Evolutionary conservation across 2,113 vertebrate species (phyloP).

Genomic region (Rallus limicola): DNA sequence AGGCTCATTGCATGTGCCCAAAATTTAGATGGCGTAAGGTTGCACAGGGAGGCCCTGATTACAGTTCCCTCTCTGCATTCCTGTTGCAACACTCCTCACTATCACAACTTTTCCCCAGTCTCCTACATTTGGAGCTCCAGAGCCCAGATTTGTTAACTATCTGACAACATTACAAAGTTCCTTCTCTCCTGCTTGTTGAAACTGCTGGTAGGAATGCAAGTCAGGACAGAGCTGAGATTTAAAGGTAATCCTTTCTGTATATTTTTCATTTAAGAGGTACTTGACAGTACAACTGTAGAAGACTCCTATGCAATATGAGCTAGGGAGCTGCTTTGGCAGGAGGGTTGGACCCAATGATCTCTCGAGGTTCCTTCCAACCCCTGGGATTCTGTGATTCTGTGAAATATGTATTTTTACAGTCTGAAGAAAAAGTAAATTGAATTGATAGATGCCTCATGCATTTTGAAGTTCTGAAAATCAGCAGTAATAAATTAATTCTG

Average conservation of each 20-base stretch:
- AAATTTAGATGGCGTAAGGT: background rate
- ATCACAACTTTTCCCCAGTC: background rate
- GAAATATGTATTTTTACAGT: background rate
- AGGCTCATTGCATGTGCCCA: background rate
- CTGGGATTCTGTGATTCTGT: too few species aligned
- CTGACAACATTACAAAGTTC: background rate
- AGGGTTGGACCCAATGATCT: too few species aligned
- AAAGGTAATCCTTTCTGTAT: background rate
- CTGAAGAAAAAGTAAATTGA: background rate
- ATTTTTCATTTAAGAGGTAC: background rate
- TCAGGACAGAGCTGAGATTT: background rate
- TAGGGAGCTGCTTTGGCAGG: too few species aligned
- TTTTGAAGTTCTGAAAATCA: background rate
- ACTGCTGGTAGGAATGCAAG: background rate
- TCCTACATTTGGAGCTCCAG: background rate
- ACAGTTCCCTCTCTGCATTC: background rate
- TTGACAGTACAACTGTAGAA: background rate
- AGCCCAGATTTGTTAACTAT: background rate
- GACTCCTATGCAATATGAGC: background rate
- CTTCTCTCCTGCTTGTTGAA: background rate
- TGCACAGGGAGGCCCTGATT: background rate
- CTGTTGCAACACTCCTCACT: background rate
- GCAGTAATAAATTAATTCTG: background rate
- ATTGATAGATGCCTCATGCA: background rate
- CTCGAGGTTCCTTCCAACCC: too few species aligned